Evolutionary conservation across 2,113 vertebrate genomes (phyloP).

Genomic region (Dipodomys spectabilis): DNA sequence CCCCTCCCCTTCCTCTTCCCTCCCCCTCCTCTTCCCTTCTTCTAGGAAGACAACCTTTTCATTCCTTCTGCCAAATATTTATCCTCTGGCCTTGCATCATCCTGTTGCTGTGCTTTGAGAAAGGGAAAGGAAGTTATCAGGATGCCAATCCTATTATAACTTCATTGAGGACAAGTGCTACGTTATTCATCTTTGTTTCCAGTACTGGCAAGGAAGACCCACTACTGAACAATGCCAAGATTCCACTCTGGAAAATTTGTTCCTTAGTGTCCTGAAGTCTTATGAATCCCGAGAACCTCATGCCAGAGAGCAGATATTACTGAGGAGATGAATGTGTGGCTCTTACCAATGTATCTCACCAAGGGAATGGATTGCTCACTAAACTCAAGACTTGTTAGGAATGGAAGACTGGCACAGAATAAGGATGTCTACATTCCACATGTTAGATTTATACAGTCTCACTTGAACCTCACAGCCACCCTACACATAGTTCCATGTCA

Average conservation of each 20-base stretch:
- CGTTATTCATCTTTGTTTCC: neutral
- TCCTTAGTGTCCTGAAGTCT: conserved; percentile 4
- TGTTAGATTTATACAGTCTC: neutral
- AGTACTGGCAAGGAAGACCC: neutral
- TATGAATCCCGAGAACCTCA: neutral
- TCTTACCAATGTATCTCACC: neutral
- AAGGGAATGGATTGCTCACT: neutral
- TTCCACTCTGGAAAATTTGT: conserved; percentile 10
- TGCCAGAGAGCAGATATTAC: conserved; percentile 42
- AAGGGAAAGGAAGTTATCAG: neutral
- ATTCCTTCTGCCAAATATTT: neutral
- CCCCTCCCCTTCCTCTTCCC: fast-evolving
- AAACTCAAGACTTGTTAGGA: neutral
- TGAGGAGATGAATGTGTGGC: neutral
- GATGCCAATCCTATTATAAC: neutral
- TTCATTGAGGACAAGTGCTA: neutral
- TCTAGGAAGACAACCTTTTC: neutral
- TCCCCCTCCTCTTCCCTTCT: neutral
- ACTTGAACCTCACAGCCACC: neutral
- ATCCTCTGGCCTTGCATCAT: neutral
- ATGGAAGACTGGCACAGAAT: neutral
- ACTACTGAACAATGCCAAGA: neutral
- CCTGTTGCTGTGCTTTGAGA: neutral
- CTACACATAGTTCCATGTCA: conserved; percentile 10
- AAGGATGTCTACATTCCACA: neutral